phyloP scores from a whole-genome alignment of 2,113 vertebrate species.

The Brachypteracias leptosomus region DNA sequence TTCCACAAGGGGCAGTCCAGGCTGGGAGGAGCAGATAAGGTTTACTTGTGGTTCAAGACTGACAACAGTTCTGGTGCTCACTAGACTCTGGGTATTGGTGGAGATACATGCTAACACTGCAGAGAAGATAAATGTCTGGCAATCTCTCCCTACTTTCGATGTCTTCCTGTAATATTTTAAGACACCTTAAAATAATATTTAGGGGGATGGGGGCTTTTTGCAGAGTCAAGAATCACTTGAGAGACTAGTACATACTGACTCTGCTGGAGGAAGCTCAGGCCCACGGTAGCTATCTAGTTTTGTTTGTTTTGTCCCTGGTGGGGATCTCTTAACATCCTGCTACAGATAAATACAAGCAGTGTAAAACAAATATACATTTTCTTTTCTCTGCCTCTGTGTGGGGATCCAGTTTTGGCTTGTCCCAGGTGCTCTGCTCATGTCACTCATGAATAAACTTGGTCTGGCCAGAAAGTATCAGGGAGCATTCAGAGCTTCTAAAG shows the following conservation, averaged over 20 bases:
- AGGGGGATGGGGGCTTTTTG: neutral
- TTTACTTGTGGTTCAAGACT: neutral
- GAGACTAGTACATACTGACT: rapidly evolving
- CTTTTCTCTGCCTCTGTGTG: neutral
- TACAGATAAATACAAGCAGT: neutral
- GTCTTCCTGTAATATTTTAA: neutral
- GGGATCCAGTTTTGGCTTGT: neutral
- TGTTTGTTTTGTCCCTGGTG: neutral
- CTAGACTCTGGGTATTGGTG: neutral
- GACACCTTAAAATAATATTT: neutral
- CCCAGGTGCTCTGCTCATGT: neutral
- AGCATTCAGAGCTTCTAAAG: neutral
- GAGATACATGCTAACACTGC: neutral
- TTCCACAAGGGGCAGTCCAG: neutral
- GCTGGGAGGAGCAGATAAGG: neutral
- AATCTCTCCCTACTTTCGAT: neutral
- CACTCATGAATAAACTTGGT: neutral
- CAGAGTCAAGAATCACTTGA: neutral
- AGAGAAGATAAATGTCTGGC: neutral
- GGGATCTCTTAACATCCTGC: neutral
- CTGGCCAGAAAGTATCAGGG: neutral
- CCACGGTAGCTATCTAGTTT: neutral
- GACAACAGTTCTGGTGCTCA: neutral
- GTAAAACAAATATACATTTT: neutral
- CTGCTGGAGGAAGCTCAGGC: neutral